Percentiles rank a stretch among this genome's conserved stretches.
Conservation (phyloP, 2,888 invertebrate genomes). For the Scaptomyza reducta region DNA sequence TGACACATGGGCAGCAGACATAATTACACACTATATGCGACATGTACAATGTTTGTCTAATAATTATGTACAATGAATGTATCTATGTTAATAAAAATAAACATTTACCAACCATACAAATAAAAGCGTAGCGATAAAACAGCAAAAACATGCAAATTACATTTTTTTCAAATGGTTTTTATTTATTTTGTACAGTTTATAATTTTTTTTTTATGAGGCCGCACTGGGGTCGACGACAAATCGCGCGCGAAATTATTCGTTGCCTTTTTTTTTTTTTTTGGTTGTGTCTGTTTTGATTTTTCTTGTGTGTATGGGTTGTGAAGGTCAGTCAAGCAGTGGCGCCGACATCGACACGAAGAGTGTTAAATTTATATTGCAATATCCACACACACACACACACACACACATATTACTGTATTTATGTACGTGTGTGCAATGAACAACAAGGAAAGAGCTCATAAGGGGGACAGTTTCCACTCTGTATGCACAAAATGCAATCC, state of each 20-base stretch:
- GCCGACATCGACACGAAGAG: conserved; percentile 21
- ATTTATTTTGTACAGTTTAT: conserved; percentile 3
- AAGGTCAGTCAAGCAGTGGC: conserved; percentile 42
- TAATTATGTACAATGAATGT: conserved; percentile 40
- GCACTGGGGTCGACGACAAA: conserved; percentile 54
- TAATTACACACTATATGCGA: conserved; percentile 59
- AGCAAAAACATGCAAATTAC: conserved; percentile 2
- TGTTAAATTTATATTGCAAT: conserved; percentile 42
- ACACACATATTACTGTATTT: not conserved
- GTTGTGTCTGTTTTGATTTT: not conserved
- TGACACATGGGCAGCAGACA: conserved; percentile 64
- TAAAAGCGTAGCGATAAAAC: conserved; percentile 42
- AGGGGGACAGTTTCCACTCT: not conserved
- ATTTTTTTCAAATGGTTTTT: not conserved
- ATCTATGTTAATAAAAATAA: conserved; percentile 53
- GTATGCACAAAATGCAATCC: conserved; percentile 34
- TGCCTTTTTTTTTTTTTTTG: conserved; percentile 22
- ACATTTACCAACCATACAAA: conserved; percentile 51
- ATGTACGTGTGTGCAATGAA: conserved; percentile 42
- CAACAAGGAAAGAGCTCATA: conserved; percentile 26
- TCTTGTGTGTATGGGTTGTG: conserved; percentile 25
- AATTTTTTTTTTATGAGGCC: conserved; percentile 25
- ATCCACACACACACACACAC: conserved; percentile 4
- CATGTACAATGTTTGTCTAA: conserved; percentile 42
- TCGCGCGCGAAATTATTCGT: conserved; percentile 48